phyloP scores from a whole-genome alignment of 2,888 invertebrate species.

The Geotrupes spiniger region DNA sequence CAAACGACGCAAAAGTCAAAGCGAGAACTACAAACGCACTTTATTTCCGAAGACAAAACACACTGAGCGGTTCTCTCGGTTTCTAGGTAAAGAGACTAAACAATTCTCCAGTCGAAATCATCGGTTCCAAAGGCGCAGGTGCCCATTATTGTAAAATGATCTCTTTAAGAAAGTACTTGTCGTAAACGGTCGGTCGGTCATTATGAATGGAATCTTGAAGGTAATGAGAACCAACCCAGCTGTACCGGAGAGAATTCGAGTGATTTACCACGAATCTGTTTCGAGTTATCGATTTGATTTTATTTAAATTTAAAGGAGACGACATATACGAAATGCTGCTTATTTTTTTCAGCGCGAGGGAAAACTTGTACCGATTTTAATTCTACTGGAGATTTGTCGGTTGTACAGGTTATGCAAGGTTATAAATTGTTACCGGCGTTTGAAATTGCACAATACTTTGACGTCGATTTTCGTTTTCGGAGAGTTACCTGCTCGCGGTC shows the following conservation, averaged over 20 bases:
- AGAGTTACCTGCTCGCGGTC: slow-evolving; percentile 11
- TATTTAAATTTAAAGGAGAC: too few relatives aligned
- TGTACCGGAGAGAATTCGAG: not conserved
- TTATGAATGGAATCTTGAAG: slow-evolving; percentile 7
- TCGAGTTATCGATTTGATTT: too few relatives aligned
- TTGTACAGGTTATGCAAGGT: slow-evolving; percentile 6
- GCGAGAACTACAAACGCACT: not conserved
- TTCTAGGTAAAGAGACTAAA: slow-evolving; percentile 5
- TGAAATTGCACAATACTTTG: slow-evolving; percentile 14
- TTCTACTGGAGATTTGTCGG: not conserved
- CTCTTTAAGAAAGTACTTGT: slow-evolving; percentile 3
- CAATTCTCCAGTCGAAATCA: not conserved
- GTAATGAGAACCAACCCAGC: not conserved
- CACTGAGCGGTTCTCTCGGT: not conserved
- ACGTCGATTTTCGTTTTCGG: slow-evolving; percentile 4
- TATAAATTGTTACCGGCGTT: slow-evolving; percentile 8
- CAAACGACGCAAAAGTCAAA: slow-evolving; percentile 7
- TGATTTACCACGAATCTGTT: too few relatives aligned
- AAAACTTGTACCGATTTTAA: too few relatives aligned
- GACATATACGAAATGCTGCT: too few relatives aligned
- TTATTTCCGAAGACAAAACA: slow-evolving; percentile 3
- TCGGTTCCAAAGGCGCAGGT: slow-evolving; percentile 5
- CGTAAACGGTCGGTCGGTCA: not conserved
- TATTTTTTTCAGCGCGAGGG: too few relatives aligned
- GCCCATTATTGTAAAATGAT: slow-evolving; percentile 7